Conservation (phyloP, 2,888 invertebrate species). For the Phoronis australis region DNA sequence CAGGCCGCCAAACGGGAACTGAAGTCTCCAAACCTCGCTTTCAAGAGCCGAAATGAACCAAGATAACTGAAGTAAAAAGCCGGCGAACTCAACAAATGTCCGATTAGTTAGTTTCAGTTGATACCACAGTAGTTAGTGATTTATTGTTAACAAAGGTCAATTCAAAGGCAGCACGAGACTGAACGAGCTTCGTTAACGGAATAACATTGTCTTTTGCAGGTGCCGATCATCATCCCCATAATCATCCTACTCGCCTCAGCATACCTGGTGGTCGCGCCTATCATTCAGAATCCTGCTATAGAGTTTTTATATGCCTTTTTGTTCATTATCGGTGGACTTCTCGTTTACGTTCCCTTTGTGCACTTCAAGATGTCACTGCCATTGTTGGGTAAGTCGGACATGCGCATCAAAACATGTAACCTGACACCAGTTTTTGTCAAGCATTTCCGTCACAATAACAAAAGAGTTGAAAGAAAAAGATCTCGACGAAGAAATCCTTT, state of each 20-base stretch:
- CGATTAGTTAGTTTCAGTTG: no score
- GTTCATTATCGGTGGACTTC: slow-evolving; percentile 80
- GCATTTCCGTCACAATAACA: neutral
- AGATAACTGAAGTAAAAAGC: no score
- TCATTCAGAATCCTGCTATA: slow-evolving; percentile 84
- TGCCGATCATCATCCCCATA: slow-evolving; percentile 75
- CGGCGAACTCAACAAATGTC: no score
- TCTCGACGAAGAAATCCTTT: neutral
- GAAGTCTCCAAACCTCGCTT: no score
- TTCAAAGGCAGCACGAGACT: no score
- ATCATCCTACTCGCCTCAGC: slow-evolving; percentile 81
- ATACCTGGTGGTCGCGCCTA: slow-evolving; percentile 89
- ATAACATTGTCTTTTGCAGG: slow-evolving; percentile 24
- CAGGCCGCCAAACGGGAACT: no score
- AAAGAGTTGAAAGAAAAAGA: neutral
- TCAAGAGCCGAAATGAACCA: no score
- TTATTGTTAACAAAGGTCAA: no score
- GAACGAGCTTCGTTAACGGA: no score
- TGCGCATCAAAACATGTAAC: neutral
- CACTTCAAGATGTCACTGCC: slow-evolving; percentile 70
- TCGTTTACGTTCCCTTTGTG: slow-evolving; percentile 90
- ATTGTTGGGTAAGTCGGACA: slow-evolving; percentile 52
- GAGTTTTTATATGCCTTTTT: slow-evolving; percentile 87
- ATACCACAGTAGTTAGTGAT: no score
- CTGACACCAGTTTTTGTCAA: neutral